Base-by-base conservation (phyloP, 2,888 invertebrate species). In the Chymomyza fuscimana region DNA sequence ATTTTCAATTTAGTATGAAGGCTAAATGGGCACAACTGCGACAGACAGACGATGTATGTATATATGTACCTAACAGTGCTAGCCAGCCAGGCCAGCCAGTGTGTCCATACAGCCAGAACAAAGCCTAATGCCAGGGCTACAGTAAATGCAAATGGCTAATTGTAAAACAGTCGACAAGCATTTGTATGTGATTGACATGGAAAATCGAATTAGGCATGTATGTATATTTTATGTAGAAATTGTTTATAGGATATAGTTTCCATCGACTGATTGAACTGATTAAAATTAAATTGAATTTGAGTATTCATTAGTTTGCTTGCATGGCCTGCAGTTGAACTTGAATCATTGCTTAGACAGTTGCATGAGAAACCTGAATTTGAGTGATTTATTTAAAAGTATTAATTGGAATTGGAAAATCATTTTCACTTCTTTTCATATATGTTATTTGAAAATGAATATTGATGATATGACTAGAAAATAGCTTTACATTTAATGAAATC, bases 1-100 rank as follows among this genome's bases (percentile, higher is more conserved):
- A 82, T 79, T 77, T 80, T 72, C 78, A 65, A 73, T 77, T 73
- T 69, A 62, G 51, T n/a, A 46, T 67, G 52, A 69, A 70, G 58
- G 36, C 50, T 64, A 62, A 60, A 25, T 46, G 46, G 61, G 12
- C 32, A 22, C 10, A 40, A 29, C 10, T 19, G 15, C 22, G 15
- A 40, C 36, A 36, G 60, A 40, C 54, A 36, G 46, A 36, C 46
- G 25, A n/a, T 5, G 52, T 58, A 32, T 25, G 19, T 19, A 19
- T 19, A 2, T 12, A 51, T 3, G 4, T n/a, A 19, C 1, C 54
- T 54, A 22, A 16, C 40, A 19, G 54, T 29, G 16, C 50, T 9
- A 40, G 4, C 5, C 52, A 52, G 52, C 52, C 19, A 52, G n/a
- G 10, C 10, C 51, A 54, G 54, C 16, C 22, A 54, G 16, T 54